Conservation (phyloP, 1,140 invertebrate genomes). For the Eufriesea mexicana region DNA sequence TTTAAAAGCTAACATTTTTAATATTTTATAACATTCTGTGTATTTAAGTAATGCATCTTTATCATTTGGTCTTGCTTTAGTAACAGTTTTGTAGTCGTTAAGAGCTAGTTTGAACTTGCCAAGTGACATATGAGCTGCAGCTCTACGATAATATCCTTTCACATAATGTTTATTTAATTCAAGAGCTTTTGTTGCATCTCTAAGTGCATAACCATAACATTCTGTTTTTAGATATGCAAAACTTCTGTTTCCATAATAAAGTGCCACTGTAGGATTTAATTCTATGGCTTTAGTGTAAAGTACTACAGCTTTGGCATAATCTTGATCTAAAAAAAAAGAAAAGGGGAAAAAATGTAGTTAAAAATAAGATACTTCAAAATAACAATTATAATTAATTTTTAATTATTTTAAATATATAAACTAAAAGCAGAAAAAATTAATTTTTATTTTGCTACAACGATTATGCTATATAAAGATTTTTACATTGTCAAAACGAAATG, state of each 20-base stretch:
- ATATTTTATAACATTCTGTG: constrained; percentile 97
- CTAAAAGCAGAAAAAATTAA: background rate
- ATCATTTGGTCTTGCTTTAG: constrained; percentile 95
- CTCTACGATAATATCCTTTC: constrained; percentile 97
- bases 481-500: background rate
- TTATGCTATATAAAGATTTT: background rate
- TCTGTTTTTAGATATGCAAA: constrained; percentile 96
- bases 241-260: constrained; percentile 96
- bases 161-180: constrained; percentile 94
- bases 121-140: constrained; percentile 97
- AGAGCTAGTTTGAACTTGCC: constrained; percentile 98
- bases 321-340: constrained; percentile 87
- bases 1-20: constrained; percentile 96
- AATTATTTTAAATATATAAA: constrained; percentile 24
- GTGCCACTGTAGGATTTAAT: constrained; percentile 90
- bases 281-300: constrained; percentile 96
- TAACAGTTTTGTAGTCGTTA: constrained; percentile 97
- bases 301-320: constrained; percentile 94
- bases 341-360: background rate
- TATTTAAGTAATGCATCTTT: constrained; percentile 97
- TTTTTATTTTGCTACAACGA: background rate
- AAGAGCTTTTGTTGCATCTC: constrained; percentile 95
- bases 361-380: background rate
- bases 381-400: constrained; percentile 1
- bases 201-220: constrained; percentile 95